phyloP scores from a whole-genome alignment of 2,797 vertebrate species.

The Kryptopterus vitreolus region DNA sequence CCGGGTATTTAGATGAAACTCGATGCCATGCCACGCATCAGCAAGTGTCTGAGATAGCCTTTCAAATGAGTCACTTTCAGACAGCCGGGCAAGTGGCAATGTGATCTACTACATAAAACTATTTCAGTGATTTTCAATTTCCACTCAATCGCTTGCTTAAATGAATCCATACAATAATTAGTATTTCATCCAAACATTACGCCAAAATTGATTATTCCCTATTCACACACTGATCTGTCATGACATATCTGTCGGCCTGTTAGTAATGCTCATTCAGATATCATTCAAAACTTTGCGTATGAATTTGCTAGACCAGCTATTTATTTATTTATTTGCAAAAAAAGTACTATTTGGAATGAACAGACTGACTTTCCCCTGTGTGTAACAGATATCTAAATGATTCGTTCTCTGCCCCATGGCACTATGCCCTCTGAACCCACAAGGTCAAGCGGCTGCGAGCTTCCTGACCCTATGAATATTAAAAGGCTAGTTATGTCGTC shows the following conservation, averaged over 20 bases:
- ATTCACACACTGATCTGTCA: slow-evolving; percentile 57
- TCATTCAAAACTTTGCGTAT: slow-evolving; percentile 57
- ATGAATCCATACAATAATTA: background rate
- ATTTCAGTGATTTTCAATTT: slow-evolving; percentile 1
- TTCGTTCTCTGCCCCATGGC: slow-evolving; percentile 86
- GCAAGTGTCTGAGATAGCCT: slow-evolving; percentile 79
- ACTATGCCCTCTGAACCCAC: slow-evolving; percentile 84
- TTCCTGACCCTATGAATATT: slow-evolving; percentile 85
- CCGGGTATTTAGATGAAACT: slow-evolving; percentile 79
- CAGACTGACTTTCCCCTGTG: slow-evolving; percentile 80
- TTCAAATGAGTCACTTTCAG: slow-evolving; percentile 73
- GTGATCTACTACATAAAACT: slow-evolving; percentile 69
- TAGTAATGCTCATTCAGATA: slow-evolving; percentile 53
- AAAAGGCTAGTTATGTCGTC: slow-evolving; percentile 80
- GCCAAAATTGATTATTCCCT: slow-evolving; percentile 5
- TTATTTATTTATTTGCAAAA: slow-evolving; percentile 75
- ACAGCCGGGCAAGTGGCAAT: slow-evolving; percentile 77
- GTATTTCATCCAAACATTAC: background rate
- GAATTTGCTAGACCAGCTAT: slow-evolving; percentile 61
- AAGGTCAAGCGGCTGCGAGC: slow-evolving; percentile 84
- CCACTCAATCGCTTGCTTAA: background rate
- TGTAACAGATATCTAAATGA: slow-evolving; percentile 99
- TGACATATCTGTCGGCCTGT: slow-evolving; percentile 40
- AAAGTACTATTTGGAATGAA: slow-evolving; percentile 72
- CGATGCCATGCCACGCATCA: slow-evolving; percentile 82